Evolutionary conservation across 1,140 invertebrate genomes (phyloP), one percentile per base, ranked within the genome.

Genomic region (Brachionus rubens): DNA sequence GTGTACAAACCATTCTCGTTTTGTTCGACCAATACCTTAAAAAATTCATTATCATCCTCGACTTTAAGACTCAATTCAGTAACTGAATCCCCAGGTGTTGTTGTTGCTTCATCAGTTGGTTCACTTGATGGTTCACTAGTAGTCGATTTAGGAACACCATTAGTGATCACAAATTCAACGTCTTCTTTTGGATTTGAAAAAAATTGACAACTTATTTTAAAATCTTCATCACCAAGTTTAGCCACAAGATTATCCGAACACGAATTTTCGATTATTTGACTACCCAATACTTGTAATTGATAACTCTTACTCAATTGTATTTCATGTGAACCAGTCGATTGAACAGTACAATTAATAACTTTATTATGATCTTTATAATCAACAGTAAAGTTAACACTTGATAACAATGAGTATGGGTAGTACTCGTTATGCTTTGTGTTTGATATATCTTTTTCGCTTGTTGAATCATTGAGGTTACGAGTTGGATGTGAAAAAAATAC

Each of bases 101-200:
- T 59, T 33, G 16, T 30, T 59, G 30, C 36, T n/a, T n/a, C n/a
- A n/a, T n/a, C n/a, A n/a, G n/a, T 59, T 16, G 1, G 14, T 36
- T n/a, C 7, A 33, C 36, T 28, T 4, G 28, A 14, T 7, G 33
- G 28, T 7, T 14, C 14, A 59, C 12, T 9, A 59, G 10, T 59
- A 16, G 54, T 59, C 36, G 26, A 33, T 12, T 28, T 9, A 59
- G 4, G 4, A 33, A 10, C 36, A n/a, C 16, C 19, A 16, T 59
- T 30, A 19, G 36, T 36, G 10, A 16, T 16, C 54, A n/a, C n/a
- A n/a, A 26, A 59, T 28, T 59, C 54, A 36, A 59, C 16, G 16
- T 36, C 19, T 33, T 33, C 30, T 59, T 30, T 70, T 16, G 68
- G 68, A 54, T 72, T 72, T 3, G 50, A 72, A 50, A 72, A 72